Conservation (phyloP, 2,797 vertebrate species). For the Smutsia temminckii region DNA sequence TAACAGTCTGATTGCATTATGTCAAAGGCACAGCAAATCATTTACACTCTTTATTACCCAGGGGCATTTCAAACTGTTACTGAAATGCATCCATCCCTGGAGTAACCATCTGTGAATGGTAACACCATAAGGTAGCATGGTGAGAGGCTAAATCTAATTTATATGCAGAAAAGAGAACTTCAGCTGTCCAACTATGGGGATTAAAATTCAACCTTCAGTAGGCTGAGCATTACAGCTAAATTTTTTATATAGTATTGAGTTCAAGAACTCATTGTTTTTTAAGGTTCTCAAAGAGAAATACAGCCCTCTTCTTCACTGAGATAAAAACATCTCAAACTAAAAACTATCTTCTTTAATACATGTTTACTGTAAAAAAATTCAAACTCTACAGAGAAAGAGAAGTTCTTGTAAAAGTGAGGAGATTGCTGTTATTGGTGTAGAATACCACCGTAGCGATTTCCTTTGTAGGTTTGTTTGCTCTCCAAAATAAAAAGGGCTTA, state of each 20-base stretch:
- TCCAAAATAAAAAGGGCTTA: background rate
- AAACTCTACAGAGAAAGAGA: background rate
- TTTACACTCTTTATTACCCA: conserved; percentile 76
- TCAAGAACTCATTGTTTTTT: conserved; percentile 4
- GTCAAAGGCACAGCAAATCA: conserved; percentile 54
- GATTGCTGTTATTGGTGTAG: background rate
- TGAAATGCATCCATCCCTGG: conserved; percentile 68
- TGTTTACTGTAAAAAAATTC: background rate
- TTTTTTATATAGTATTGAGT: background rate
- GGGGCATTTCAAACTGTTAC: conserved; percentile 74
- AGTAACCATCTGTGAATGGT: conserved; percentile 73
- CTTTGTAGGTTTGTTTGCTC: background rate
- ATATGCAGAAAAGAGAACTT: conserved; percentile 54
- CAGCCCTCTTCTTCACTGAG: background rate
- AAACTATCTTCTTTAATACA: background rate
- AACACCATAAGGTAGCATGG: conserved; percentile 63
- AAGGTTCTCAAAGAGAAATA: conserved; percentile 16
- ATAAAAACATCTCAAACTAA: conserved; percentile 1
- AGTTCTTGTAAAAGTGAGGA: conserved; percentile 1
- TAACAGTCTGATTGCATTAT: background rate
- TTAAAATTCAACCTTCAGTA: conserved; percentile 22
- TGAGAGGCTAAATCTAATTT: conserved; percentile 51
- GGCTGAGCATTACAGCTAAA: background rate
- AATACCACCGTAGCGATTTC: background rate
- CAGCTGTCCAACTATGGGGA: conserved; percentile 43